Evolutionary conservation across 23 tunicate genomes (phyloP), one percentile per base, ranked within the genome.

Genomic region (Oikopleura dioica): DNA sequence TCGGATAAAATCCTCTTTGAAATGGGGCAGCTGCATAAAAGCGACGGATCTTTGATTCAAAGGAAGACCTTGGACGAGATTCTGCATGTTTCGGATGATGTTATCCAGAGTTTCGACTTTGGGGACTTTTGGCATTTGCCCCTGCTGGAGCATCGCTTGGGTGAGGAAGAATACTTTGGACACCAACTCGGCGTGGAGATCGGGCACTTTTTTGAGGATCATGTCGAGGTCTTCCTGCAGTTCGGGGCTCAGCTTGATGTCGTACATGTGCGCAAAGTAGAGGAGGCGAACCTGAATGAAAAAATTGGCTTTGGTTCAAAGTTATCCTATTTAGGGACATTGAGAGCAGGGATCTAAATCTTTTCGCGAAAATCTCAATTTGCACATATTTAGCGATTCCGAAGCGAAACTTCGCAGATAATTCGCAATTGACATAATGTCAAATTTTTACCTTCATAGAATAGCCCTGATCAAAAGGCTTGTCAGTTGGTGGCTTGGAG

Each of bases 401-500:
- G n/a, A n/a, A n/a, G n/a, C n/a, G n/a, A n/a, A n/a, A n/a, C n/a
- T n/a, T n/a, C n/a, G n/a, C n/a, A n/a, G n/a, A n/a, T n/a, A n/a
- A n/a, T n/a, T n/a, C n/a, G n/a, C n/a, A n/a, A n/a, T n/a, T n/a
- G n/a, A n/a, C n/a, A n/a, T n/a, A n/a, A n/a, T n/a, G n/a, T n/a
- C n/a, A n/a, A n/a, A n/a, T n/a, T n/a, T n/a, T n/a, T n/a, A n/a
- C 95, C 75, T 94, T 94, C 31, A 94, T 83, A 51, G 95, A 85
- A 77, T 94, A 94, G 1, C 95, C 85, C 35, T 79, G 79, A 38
- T 94, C 81, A 36, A 94, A 21, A n/a, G 99, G 99, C 72, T 63
- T 63, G 33, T 63, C 72, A 21, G 72, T 24, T 63, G 30, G 72
- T 21, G 30, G 72, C 26, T 63, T 63, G 16, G 30, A 12, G 30